Percentiles rank a stretch among this genome's conserved stretches.
Evolutionary conservation across 2,113 vertebrate genomes (phyloP).

Genomic region (Pteronura brasiliensis): DNA sequence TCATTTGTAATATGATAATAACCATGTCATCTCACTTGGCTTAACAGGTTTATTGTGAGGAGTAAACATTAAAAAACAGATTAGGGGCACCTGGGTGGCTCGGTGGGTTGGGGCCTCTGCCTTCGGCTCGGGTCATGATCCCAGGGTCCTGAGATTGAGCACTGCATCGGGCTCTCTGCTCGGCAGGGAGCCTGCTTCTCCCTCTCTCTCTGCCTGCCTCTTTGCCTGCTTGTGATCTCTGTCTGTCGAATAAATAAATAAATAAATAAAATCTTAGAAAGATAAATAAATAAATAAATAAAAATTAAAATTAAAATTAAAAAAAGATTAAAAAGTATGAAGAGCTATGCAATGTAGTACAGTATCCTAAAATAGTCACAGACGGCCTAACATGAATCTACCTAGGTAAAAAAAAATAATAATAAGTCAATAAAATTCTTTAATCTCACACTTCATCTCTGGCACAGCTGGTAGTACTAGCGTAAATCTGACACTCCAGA

Average conservation of each 20-base stretch:
- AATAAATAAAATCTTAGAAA: too few relatives aligned
- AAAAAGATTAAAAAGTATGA: slow-evolving; percentile 19
- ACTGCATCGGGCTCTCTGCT: too few relatives aligned
- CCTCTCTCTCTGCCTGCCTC: too few relatives aligned
- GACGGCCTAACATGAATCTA: not conserved
- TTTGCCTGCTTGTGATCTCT: too few relatives aligned
- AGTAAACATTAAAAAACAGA: slow-evolving; percentile 17
- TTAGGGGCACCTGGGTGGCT: not conserved
- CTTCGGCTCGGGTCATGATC: too few relatives aligned
- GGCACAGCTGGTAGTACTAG: not conserved
- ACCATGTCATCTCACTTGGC: not conserved
- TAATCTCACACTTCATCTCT: slow-evolving; percentile 38
- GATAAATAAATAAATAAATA: too few relatives aligned
- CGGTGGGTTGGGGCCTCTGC: too few relatives aligned
- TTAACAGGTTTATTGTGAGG: slow-evolving; percentile 22
- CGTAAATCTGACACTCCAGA: not conserved
- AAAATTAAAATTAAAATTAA: slow-evolving; percentile 2
- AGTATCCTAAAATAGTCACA: slow-evolving; percentile 29
- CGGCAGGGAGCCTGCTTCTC: too few relatives aligned
- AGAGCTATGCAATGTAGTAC: not conserved
- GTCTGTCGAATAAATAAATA: too few relatives aligned
- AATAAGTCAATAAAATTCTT: slow-evolving; percentile 31
- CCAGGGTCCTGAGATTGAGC: too few relatives aligned
- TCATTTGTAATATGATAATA: not conserved
- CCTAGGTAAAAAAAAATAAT: slow-evolving; percentile 46